These are phyloP conservation scores for Eurystomus gularis DNA, from an alignment of 2,113 vertebrate genomes.

Conservation along the genomic window DNA sequence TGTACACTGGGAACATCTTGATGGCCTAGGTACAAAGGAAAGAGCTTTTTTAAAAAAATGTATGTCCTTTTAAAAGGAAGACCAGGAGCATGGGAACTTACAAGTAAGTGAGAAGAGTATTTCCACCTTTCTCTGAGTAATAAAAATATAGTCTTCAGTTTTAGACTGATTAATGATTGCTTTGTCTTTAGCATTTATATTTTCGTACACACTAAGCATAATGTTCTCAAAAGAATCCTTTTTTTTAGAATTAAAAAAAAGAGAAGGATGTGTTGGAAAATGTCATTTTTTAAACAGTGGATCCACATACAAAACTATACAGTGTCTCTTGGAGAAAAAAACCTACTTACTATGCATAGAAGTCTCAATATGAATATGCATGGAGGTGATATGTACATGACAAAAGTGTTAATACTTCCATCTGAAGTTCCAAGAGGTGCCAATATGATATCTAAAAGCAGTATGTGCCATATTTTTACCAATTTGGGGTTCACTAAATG, in stretches of 20 bases:
- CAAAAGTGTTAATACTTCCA: conserved; percentile 54
- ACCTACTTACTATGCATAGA: conserved; percentile 5
- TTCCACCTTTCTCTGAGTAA: neutral
- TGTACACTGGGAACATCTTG: neutral
- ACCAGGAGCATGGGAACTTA: neutral
- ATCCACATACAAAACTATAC: neutral
- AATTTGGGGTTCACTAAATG: neutral
- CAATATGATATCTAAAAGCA: conserved; percentile 27
- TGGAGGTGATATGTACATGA: conserved; percentile 33
- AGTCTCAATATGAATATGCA: conserved; percentile 18
- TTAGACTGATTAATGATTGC: neutral
- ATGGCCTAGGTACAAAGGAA: neutral
- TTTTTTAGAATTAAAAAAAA: neutral
- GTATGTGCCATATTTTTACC: conserved; percentile 1
- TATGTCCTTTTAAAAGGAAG: neutral
- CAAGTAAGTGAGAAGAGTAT: neutral
- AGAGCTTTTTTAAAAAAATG: neutral
- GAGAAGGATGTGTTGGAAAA: neutral
- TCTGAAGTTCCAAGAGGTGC: conserved; percentile 51
- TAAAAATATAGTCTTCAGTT: neutral
- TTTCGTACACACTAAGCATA: neutral
- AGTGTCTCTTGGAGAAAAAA: neutral
- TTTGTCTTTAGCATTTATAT: neutral
- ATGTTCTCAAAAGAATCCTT: neutral
- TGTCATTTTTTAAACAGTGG: neutral